These are phyloP conservation scores for Mesoclemmys tuberculata DNA, from an alignment of 2,113 vertebrate genomes.

Conservation along the genomic window DNA sequence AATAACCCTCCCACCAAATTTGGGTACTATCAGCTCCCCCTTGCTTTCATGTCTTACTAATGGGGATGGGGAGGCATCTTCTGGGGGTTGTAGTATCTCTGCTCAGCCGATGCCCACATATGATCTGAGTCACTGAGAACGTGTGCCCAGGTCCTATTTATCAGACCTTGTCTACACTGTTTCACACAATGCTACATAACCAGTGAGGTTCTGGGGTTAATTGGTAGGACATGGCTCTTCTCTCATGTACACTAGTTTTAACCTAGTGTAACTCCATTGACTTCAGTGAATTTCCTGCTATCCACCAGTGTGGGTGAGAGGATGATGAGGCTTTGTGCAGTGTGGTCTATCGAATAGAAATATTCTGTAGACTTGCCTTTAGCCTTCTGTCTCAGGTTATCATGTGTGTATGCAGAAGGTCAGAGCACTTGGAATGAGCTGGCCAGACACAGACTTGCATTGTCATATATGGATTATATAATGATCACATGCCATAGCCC, in stretches of 20 bases:
- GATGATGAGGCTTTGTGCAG: not conserved
- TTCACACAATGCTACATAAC: not conserved
- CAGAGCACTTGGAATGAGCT: not conserved
- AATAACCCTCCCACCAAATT: not conserved
- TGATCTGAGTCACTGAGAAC: not conserved
- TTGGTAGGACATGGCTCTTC: not conserved
- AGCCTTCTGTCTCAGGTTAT: not conserved
- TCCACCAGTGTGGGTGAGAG: not conserved
- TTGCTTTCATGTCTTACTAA: not conserved
- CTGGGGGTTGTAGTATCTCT: not conserved
- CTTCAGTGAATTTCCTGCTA: not conserved
- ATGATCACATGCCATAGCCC: not conserved
- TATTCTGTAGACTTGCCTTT: not conserved
- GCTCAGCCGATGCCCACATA: not conserved
- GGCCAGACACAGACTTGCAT: not conserved
- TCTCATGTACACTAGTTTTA: not conserved
- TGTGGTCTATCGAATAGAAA: not conserved
- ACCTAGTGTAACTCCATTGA: not conserved
- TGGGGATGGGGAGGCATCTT: not conserved
- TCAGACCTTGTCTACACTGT: not conserved
- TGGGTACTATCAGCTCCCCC: not conserved
- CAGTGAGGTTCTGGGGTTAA: not conserved
- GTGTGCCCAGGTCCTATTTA: not conserved
- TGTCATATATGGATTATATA: not conserved
- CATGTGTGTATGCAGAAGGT: not conserved